Percentiles rank a stretch among this genome's conserved stretches.
Conservation (phyloP, 2,888 invertebrate genomes). For the Ectemnius continuus region DNA sequence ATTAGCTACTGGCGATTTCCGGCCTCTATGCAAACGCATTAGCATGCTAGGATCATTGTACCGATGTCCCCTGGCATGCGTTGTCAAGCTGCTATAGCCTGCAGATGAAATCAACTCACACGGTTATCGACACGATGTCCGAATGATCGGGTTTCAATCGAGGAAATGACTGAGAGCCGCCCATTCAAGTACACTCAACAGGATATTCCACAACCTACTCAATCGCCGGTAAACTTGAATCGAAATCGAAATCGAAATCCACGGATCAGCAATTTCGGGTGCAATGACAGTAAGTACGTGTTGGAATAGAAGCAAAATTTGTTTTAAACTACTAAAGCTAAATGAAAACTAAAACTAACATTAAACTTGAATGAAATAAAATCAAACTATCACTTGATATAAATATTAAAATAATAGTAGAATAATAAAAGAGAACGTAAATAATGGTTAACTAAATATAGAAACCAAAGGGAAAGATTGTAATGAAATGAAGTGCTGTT, state of each 20-base stretch:
- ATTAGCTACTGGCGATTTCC: background rate
- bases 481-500: no score
- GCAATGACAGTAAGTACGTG: no score
- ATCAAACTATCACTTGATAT: no score
- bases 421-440: background rate
- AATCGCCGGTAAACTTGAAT: no score
- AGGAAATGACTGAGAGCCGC: background rate
- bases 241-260: no score
- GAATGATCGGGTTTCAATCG: constrained; percentile 3
- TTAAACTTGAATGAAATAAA: no score
- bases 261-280: no score
- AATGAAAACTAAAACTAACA: no score
- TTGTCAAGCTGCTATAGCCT: constrained; percentile 18
- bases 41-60: constrained; percentile 21
- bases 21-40: constrained; percentile 13
- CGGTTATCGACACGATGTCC: constrained; percentile 16
- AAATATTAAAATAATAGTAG: constrained; percentile 3
- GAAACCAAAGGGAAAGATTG: no score
- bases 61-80: constrained; percentile 34
- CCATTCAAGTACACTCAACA: background rate
- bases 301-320: no score
- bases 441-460: background rate
- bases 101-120: constrained; percentile 23
- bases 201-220: no score
- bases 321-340: no score